Conservation (phyloP, 1,140 invertebrate species). For the Littorina saxatilis region DNA sequence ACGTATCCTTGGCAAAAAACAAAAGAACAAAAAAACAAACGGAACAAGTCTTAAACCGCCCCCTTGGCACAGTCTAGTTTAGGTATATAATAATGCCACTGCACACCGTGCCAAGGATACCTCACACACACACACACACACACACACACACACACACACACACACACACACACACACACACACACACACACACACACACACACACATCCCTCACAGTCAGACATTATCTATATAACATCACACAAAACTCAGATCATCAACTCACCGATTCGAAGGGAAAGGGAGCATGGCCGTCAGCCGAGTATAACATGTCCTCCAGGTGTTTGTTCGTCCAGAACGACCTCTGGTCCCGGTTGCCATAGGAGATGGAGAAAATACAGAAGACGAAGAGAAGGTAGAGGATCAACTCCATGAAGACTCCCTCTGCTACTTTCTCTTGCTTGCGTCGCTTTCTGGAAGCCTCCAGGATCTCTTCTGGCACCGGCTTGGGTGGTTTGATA, state of each 20-base stretch:
- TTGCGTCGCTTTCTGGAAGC: not conserved
- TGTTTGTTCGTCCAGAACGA: constrained; percentile 1
- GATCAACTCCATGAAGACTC: constrained; percentile 34
- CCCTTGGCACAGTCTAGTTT: no score
- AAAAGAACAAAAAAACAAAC: no score
- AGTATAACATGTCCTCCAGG: not conserved
- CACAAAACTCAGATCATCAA: not conserved
- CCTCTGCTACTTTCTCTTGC: constrained; percentile 24
- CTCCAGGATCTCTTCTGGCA: constrained; percentile 11
- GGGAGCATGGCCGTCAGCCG: not conserved
- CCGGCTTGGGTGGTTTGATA: constrained; percentile 5
- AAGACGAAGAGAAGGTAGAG: constrained; percentile 34
- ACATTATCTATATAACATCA: no score
- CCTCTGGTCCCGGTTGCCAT: constrained; percentile 26
- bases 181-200: no score
- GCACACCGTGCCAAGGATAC: no score
- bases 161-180: no score
- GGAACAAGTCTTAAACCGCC: no score
- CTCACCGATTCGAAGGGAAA: constrained; percentile 23
- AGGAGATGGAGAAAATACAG: constrained; percentile 24
- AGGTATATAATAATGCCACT: no score
- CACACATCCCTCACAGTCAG: no score
- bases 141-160: no score
- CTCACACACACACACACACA: no score
- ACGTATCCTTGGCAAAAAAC: no score